These are phyloP conservation scores for Anthoscopus minutus DNA, from an alignment of 2,113 vertebrate species.

Conservation along the genomic window DNA sequence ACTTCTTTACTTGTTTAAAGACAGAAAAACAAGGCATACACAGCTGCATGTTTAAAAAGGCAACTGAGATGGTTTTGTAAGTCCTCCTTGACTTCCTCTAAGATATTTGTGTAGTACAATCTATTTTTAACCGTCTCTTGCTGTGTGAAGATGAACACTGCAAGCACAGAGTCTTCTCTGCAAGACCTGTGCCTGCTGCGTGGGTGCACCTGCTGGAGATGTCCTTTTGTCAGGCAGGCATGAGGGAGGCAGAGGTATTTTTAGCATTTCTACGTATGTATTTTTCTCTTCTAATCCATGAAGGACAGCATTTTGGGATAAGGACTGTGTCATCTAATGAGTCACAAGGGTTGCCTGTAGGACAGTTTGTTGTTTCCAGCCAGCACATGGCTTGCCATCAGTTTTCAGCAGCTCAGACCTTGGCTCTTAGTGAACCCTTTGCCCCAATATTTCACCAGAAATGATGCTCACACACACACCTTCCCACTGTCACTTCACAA, in stretches of 20 bases:
- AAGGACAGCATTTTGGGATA: background rate
- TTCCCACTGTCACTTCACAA: background rate
- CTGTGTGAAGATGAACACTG: background rate
- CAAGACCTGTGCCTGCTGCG: background rate
- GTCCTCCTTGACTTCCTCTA: background rate
- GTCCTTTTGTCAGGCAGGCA: slow-evolving; percentile 7
- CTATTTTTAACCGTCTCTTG: slow-evolving; percentile 12
- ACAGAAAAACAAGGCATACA: background rate
- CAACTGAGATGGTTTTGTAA: background rate
- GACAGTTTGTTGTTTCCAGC: background rate
- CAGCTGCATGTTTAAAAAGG: background rate
- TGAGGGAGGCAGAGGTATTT: slow-evolving; percentile 1
- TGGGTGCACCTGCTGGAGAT: background rate
- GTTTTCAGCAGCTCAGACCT: background rate
- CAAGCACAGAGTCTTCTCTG: background rate
- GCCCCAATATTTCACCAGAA: background rate
- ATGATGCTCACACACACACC: background rate
- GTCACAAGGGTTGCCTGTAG: background rate
- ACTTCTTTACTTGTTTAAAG: background rate
- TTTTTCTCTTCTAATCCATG: background rate
- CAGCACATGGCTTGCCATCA: background rate
- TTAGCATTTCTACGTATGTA: background rate
- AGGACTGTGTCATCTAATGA: background rate
- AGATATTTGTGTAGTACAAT: background rate
- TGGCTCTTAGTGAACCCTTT: accelerated